Base-by-base conservation (phyloP, 2,888 invertebrate genomes). In the Lobophora halterata region DNA sequence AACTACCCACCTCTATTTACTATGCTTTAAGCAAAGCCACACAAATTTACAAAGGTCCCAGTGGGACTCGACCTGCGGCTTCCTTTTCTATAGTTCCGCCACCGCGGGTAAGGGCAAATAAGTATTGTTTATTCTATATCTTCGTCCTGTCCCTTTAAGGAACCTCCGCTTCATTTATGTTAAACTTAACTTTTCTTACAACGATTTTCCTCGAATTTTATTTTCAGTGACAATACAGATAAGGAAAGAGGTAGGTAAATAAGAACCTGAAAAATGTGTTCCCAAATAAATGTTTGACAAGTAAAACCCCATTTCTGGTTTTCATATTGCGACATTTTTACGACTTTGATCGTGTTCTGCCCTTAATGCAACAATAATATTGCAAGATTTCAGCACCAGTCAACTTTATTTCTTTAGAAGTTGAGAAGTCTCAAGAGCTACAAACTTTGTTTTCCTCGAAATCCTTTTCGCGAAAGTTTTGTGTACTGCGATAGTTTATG, bases 41-140 rank as follows among this genome's bases (percentile, higher is more conserved):
- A 52, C 43, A 48, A 50, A 52, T 52, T 53, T 43, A 50, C 44
- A 33, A 48, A 34, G 29, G 32, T 43, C 53, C 45, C 43, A 36
- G 20, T 10, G 50, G 48, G 47, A 40, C 34, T 41, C 16, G 41
- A 45, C 40, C 33, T 45, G 24, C 25, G 37, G 35, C 39, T 45
- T 46, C 48, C 47, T 52, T 49, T 51, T 48, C 40, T 44, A 23
- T 39, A 55, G 51, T 48, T 48, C 47, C 35, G 41, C 39, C 37
- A 49, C 38, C 14, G 25, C 46, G 38, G 35, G 47, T 28, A 28
- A 50, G 31, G 29, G 43, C 32, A 46, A 52, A 43, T 42, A 45
- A 38, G 35, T 45, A 48, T 48, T 50, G 38, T 42, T 46, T 50
- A 47, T 49, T 51, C 33, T 44, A 39, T 40, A 44, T 27, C 30